Percentiles rank a stretch among this genome's conserved stretches.
These are phyloP conservation scores for Lumbricus terrestris DNA, from an alignment of 2,888 invertebrate species.

Conservation along the genomic window DNA sequence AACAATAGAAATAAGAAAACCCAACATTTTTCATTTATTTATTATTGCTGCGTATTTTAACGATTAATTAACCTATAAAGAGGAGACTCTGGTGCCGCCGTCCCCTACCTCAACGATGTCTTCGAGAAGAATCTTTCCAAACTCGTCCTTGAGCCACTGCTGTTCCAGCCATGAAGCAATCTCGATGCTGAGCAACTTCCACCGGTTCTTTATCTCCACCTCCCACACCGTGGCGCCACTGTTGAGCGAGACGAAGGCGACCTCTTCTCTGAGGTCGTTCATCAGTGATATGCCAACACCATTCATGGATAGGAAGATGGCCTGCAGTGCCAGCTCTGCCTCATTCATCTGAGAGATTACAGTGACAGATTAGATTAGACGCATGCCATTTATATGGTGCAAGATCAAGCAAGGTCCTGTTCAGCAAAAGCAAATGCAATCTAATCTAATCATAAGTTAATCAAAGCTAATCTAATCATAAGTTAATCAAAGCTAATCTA, in stretches of 20 bases:
- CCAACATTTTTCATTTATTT: too few species aligned
- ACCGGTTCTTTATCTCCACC: constrained; percentile 75
- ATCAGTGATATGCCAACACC: constrained; percentile 69
- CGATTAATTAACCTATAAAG: too few species aligned
- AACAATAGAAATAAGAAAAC: too few species aligned
- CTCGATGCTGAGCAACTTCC: constrained; percentile 77
- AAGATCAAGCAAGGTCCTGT: not conserved
- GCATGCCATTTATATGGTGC: not conserved
- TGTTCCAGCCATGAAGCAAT: constrained; percentile 80
- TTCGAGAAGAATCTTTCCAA: constrained; percentile 71
- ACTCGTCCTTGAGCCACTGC: constrained; percentile 71
- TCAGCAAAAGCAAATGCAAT: not conserved
- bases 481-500: not conserved
- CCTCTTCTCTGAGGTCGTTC: constrained; percentile 63
- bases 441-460: not conserved
- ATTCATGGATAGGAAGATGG: constrained; percentile 71
- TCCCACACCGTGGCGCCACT: constrained; percentile 78
- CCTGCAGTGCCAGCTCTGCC: constrained; percentile 70
- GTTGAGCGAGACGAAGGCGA: constrained; percentile 70
- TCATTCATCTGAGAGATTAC: constrained; percentile 47
- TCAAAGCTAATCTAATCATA: not conserved
- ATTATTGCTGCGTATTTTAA: too few species aligned
- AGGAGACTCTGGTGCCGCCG: too few species aligned
- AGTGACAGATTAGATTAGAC: not conserved
- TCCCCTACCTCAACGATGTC: constrained; percentile 74